Base-by-base conservation (phyloP, 2,113 vertebrate species). In the Trinectes maculatus region DNA sequence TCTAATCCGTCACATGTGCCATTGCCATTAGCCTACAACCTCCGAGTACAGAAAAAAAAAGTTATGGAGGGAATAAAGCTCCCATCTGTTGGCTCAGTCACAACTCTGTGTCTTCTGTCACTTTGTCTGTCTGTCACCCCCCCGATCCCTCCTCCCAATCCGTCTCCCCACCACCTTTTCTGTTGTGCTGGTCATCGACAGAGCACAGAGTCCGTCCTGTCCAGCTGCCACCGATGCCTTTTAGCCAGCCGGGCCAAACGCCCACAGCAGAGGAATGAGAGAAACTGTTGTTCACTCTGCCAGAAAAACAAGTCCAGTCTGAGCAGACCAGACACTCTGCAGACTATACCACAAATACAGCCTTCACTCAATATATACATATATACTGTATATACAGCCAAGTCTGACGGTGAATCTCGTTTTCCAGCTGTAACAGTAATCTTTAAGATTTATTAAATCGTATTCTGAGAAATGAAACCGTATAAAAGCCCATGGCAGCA, bases 251-350 rank as follows among this genome's bases (percentile, higher is more conserved):
- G 36, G 66, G 60, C 49, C 56, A 55, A 84, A 84, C 79, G 19
- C 71, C 82, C 79, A 87, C 73, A 73, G 33, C 51, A 9, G 55
- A 66, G 39, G 29, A 82, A 84, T 77, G 47, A 87, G 70, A 71
- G 79, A 69, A 44, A 39, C 58, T 40, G 73, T 77, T 85, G 79
- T 80, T 75, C 57, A 53, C 40, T 53, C 11, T 40, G 59, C 56
- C 51, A 64, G 39, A 40, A 84, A 81, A 77, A 64, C 72, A 77
- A 74, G 62, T 53, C 73, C 48, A 22, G 57, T 31, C 57, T 58
- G 36, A 46, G 61, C 16, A 48, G 5, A 47, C 37, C 54, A 78
- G 71, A 79, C 58, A 21, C 21, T 64, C 55, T 42, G 15, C 10
- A 68, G 69, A 69, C 58, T 33, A 16, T 7, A 56, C n/a, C 18